Conservation (phyloP, 1,140 invertebrate genomes). For the Drosophila asahinai region DNA sequence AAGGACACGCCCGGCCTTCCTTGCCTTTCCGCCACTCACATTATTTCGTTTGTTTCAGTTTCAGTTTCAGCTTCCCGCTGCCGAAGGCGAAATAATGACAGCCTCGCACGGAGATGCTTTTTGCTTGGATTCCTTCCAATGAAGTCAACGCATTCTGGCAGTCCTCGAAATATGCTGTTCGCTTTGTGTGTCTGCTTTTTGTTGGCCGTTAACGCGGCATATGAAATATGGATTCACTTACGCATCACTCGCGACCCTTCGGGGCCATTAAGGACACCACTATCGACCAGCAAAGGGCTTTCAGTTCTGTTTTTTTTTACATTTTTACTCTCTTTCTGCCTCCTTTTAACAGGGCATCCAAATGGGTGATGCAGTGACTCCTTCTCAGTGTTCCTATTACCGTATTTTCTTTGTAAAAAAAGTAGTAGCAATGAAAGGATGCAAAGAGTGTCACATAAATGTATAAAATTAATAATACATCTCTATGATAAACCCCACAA, state of each 20-base stretch:
- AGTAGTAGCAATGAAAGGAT: neutral
- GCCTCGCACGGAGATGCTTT: conserved; percentile 58
- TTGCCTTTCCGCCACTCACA: conserved; percentile 28
- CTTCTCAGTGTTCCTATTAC: neutral
- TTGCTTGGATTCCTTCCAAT: conserved; percentile 45
- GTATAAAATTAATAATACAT: no score
- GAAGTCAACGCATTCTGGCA: conserved; percentile 41
- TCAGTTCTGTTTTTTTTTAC: conserved; percentile 2
- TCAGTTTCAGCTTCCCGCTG: conserved; percentile 16
- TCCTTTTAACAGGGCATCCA: conserved; percentile 6
- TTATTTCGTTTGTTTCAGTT: conserved; percentile 51
- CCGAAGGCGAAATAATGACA: conserved; percentile 65
- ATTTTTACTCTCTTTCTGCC: conserved; percentile 11
- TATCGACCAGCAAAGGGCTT: conserved; percentile 32
- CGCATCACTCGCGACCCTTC: conserved; percentile 67
- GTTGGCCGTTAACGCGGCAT: conserved; percentile 60
- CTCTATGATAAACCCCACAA: neutral
- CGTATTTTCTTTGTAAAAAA: neutral
- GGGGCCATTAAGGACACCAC: conserved; percentile 72
- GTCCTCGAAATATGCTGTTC: conserved; percentile 39
- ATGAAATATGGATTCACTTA: conserved; percentile 85
- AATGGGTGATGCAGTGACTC: neutral
- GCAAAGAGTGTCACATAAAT: neutral
- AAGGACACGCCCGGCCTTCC: conserved; percentile 55
- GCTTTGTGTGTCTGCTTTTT: conserved; percentile 63